Evolutionary conservation across 2,113 vertebrate genomes (phyloP).

Genomic region (Dicentrarchus labrax): DNA sequence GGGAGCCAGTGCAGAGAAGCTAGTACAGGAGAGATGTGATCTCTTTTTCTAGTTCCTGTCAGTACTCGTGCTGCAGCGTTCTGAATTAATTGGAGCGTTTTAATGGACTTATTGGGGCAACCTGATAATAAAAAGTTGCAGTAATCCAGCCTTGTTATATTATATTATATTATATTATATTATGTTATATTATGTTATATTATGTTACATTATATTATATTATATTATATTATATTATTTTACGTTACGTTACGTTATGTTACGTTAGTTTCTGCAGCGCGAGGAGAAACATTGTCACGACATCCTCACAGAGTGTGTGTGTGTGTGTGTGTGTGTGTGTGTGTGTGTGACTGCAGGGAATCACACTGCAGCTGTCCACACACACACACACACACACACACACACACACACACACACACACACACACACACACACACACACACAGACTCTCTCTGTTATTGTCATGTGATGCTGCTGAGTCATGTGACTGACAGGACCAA

Average conservation of each 20-base stretch:
- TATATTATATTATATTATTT: neutral
- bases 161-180: too few relatives aligned
- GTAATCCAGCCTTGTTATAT: too few relatives aligned
- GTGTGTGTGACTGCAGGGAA: neutral
- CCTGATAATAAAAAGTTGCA: too few relatives aligned
- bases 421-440: neutral
- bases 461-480: conserved; percentile 32
- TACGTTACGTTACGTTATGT: too few relatives aligned
- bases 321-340: neutral
- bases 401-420: conserved; percentile 16
- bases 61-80: too few relatives aligned
- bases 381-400: conserved; percentile 16
- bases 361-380: conserved; percentile 13
- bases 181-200: too few relatives aligned
- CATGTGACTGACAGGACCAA: conserved; percentile 49
- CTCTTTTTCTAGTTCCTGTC: too few relatives aligned
- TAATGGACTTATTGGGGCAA: too few relatives aligned
- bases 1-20: too few relatives aligned
- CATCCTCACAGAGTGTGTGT: conserved; percentile 5
- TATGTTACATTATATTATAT: too few relatives aligned
- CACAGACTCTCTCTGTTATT: neutral
- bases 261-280: neutral
- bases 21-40: too few relatives aligned
- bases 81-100: too few relatives aligned
- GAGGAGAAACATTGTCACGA: conserved; percentile 21